A percentile compares a stretch with the other conserved stretches of the same genome.
phyloP scores from a whole-genome alignment of 2,888 invertebrate species.

The Leucophora obtusa region DNA sequence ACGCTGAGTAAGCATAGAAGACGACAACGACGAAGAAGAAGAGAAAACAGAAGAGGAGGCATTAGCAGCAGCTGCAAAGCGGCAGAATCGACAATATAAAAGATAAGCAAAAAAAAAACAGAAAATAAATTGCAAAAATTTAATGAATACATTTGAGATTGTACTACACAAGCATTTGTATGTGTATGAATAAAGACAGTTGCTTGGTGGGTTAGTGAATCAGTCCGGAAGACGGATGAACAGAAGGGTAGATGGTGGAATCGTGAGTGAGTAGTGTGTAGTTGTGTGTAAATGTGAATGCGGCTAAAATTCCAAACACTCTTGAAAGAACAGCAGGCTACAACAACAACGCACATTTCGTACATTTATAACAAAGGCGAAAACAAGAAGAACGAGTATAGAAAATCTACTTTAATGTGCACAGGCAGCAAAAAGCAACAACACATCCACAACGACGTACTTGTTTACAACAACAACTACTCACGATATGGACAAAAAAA shows the following conservation, averaged over 20 bases:
- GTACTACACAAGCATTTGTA: conserved; percentile 6
- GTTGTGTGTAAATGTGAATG: conserved; percentile 35
- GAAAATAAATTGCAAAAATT: conserved; percentile 55
- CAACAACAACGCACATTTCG: conserved; percentile 13
- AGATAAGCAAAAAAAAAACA: conserved; percentile 43
- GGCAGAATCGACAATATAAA: conserved; percentile 60
- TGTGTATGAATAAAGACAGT: conserved; percentile 24
- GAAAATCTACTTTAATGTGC: conserved; percentile 40
- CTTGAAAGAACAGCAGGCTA: conserved; percentile 20
- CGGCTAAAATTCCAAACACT: conserved; percentile 44
- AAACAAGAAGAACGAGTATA: conserved; percentile 47
- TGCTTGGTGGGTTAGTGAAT: conserved; percentile 21
- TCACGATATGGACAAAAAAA: conserved; percentile 24
- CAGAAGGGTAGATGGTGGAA: neutral
- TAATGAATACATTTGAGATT: conserved; percentile 56
- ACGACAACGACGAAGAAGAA: conserved; percentile 58
- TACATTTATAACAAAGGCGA: conserved; percentile 28
- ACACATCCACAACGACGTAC: neutral
- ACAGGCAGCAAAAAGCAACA: conserved; percentile 41
- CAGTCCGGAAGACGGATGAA: neutral
- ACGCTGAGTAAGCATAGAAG: conserved; percentile 63
- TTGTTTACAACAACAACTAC: neutral
- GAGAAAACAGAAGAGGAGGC: conserved; percentile 27
- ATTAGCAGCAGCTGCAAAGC: conserved; percentile 31
- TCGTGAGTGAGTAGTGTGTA: conserved; percentile 41